A percentile compares a stretch with the other conserved stretches of the same genome.
Evolutionary conservation across 30 jellyfish, hydroid and myxozoan genomes (phyloP).

Genomic region (Phacellophora camtschatica): DNA sequence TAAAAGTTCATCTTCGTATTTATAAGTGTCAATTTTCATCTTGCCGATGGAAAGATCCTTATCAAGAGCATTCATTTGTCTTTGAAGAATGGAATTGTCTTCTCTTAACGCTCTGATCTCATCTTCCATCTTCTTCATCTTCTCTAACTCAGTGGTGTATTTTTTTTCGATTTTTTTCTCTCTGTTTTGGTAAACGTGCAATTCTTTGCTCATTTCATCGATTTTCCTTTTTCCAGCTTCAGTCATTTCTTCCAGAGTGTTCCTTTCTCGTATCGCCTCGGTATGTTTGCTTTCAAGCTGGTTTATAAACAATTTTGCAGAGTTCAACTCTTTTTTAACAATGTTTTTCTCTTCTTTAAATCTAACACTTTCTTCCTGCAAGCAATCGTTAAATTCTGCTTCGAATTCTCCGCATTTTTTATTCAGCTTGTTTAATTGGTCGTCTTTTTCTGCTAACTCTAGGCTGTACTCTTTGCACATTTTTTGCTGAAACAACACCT

Average conservation of each 20-base stretch:
- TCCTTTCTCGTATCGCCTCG: not conserved
- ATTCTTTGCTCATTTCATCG: slow-evolving; percentile 24
- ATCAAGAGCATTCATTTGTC: slow-evolving; percentile 57
- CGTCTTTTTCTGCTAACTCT: slow-evolving; percentile 63
- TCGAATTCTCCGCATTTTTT: slow-evolving; percentile 29
- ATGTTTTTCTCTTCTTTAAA: slow-evolving; percentile 1
- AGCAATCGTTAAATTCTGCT: not conserved
- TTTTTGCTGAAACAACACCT: slow-evolving; percentile 63
- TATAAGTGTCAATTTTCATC: slow-evolving; percentile 53
- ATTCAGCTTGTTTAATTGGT: slow-evolving; percentile 8
- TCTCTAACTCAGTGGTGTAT: slow-evolving; percentile 14
- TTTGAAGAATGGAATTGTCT: slow-evolving; percentile 30
- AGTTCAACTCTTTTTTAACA: slow-evolving; percentile 8
- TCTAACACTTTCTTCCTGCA: not conserved
- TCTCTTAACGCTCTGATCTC: slow-evolving; percentile 23
- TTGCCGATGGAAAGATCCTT: slow-evolving; percentile 44
- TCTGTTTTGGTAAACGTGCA: not conserved
- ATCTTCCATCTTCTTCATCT: not conserved
- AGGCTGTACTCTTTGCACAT: slow-evolving; percentile 73
- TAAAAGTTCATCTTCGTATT: slow-evolving; percentile 59
- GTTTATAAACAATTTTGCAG: slow-evolving; percentile 4
- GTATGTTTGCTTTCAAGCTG: slow-evolving; percentile 31
- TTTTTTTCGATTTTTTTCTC: slow-evolving; percentile 23
- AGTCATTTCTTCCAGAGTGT: not conserved
- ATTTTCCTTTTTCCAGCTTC: slow-evolving; percentile 32